Evolutionary conservation across 2,113 vertebrate genomes (phyloP).

Genomic region (Lichenostomus cassidix): DNA sequence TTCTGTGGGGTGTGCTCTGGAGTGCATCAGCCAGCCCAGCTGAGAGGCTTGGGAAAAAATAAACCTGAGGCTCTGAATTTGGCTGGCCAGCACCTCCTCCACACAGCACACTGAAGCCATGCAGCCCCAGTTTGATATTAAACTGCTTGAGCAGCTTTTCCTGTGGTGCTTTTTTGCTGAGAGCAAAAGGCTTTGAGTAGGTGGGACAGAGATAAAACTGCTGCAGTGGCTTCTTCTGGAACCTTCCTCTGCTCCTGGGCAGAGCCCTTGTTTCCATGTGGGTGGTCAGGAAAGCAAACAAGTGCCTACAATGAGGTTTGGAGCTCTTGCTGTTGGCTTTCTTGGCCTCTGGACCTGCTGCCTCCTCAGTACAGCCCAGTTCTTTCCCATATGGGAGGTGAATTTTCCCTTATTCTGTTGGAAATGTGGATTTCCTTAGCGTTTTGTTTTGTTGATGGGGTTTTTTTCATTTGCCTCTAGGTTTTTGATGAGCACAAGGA

Average conservation of each 20-base stretch:
- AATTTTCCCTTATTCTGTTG: background rate
- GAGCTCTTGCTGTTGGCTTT: background rate
- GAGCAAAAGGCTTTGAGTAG: background rate
- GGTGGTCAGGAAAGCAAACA: background rate
- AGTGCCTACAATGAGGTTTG: background rate
- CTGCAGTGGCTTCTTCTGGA: background rate
- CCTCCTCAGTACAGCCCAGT: background rate
- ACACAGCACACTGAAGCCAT: background rate
- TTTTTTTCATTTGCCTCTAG: background rate
- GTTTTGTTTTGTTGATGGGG: background rate
- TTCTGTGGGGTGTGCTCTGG: background rate
- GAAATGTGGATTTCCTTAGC: background rate
- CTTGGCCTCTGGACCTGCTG: background rate
- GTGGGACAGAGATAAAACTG: background rate
- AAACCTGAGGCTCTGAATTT: background rate
- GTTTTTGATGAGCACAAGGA: constrained; percentile 1
- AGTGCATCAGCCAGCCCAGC: background rate
- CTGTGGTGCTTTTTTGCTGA: background rate
- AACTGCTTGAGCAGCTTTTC: background rate
- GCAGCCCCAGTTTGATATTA: background rate
- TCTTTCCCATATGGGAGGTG: background rate
- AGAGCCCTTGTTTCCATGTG: background rate
- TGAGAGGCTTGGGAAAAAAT: background rate
- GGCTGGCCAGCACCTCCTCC: background rate
- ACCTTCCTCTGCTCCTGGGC: background rate